Evolutionary conservation across 2,888 invertebrate species (phyloP).

Genomic region (Thysanoteuthis rhombus): DNA sequence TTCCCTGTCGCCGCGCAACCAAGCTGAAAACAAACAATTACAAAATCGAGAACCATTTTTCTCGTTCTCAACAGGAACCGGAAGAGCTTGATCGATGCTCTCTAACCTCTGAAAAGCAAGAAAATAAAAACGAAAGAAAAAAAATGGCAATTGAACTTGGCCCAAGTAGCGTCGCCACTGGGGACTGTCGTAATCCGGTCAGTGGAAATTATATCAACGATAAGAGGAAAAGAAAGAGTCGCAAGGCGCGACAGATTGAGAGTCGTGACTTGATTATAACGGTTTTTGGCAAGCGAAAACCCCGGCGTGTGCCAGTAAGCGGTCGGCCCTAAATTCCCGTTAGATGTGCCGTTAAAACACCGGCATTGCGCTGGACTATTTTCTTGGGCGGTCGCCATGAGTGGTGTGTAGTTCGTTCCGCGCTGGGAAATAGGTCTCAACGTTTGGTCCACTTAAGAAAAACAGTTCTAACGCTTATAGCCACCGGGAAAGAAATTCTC

Average conservation of each 20-base stretch:
- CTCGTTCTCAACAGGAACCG: slow-evolving; percentile 1
- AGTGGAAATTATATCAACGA: slow-evolving; percentile 12
- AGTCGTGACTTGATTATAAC: slow-evolving; percentile 12
- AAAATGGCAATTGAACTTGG: slow-evolving; percentile 12
- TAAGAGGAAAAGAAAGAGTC: background rate
- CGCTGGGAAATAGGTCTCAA: background rate
- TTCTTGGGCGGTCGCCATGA: background rate
- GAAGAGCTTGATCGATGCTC: slow-evolving; percentile 12
- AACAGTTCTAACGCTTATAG: background rate
- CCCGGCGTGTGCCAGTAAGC: background rate
- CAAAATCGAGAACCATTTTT: slow-evolving; percentile 12
- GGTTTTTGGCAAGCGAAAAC: background rate
- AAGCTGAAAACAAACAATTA: background rate
- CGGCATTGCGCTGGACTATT: slow-evolving; percentile 12
- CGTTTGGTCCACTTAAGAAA: background rate
- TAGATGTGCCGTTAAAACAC: slow-evolving; percentile 12
- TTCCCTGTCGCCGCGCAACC: background rate
- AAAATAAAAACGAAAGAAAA: background rate
- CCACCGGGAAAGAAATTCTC: background rate
- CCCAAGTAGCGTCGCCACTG: background rate
- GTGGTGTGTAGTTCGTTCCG: background rate
- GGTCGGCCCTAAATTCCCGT: background rate
- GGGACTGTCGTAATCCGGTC: slow-evolving; percentile 12
- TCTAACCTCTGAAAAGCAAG: background rate
- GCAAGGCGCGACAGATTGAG: background rate